Conservation (phyloP, 2,113 vertebrate genomes). For the Dascyllus trimaculatus region DNA sequence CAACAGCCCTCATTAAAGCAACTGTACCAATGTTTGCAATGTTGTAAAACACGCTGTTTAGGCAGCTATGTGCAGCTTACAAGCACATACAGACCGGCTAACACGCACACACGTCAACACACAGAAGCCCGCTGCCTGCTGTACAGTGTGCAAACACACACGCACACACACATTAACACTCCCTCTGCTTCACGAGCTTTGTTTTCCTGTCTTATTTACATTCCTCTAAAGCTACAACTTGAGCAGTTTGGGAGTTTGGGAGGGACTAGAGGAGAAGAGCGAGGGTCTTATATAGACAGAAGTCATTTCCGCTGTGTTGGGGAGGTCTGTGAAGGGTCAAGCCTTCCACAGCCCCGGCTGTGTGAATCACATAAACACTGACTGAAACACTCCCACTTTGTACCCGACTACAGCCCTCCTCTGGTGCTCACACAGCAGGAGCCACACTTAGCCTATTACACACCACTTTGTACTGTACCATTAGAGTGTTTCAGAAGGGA, state of each 20-base stretch:
- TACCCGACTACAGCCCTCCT: slow-evolving; percentile 1
- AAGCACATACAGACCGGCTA: neutral
- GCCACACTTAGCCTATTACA: slow-evolving; percentile 12
- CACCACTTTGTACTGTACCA: neutral
- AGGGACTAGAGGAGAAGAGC: slow-evolving; percentile 4
- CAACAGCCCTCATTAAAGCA: slow-evolving; percentile 16
- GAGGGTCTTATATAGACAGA: slow-evolving; percentile 29
- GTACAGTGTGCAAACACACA: neutral
- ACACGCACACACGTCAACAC: slow-evolving; percentile 6
- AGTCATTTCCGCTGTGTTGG: slow-evolving; percentile 74
- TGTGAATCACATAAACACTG: slow-evolving; percentile 75
- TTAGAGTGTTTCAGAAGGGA: neutral
- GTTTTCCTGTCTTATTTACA: slow-evolving; percentile 37
- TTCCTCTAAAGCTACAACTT: slow-evolving; percentile 22
- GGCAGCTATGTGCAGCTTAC: neutral
- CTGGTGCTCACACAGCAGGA: slow-evolving; percentile 15
- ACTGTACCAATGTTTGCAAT: neutral
- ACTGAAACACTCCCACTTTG: slow-evolving; percentile 46
- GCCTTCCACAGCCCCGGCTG: slow-evolving; percentile 51
- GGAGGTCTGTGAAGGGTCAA: slow-evolving; percentile 69
- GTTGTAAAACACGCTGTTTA: slow-evolving; percentile 21
- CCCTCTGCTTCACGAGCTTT: neutral
- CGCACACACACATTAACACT: neutral
- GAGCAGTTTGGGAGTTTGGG: slow-evolving; percentile 10
- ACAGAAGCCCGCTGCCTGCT: neutral